phyloP scores from a whole-genome alignment of 2,888 invertebrate genomes.

The Drosophila subquinaria region DNA sequence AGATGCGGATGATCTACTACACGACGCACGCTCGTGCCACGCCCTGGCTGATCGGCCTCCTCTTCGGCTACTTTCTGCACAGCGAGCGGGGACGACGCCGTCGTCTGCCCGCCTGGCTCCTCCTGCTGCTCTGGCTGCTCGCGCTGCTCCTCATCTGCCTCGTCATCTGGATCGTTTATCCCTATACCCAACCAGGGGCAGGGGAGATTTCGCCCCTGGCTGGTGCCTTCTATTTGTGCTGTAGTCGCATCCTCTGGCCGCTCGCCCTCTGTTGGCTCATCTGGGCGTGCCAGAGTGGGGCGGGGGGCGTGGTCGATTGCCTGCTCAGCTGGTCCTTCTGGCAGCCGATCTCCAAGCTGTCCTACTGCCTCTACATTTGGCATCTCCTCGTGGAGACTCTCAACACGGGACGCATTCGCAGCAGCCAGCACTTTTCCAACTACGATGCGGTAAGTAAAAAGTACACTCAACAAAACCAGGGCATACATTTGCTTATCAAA shows the following conservation, averaged over 20 bases:
- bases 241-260: conserved; percentile 82
- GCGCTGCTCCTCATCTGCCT: conserved; percentile 51
- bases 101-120: conserved; percentile 29
- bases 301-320: conserved; percentile 73
- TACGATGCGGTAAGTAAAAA: conserved; percentile 68
- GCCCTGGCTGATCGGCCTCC: conserved; percentile 79
- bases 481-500: not conserved
- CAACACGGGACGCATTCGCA: conserved; percentile 62
- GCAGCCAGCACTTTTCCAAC: conserved; percentile 74
- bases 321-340: conserved; percentile 80
- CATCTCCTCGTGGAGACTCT: conserved; percentile 74
- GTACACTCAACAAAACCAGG: not conserved
- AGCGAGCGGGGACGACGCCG: conserved; percentile 36
- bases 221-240: conserved; percentile 50
- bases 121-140: conserved; percentile 62
- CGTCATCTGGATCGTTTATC: conserved; percentile 71
- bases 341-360: conserved; percentile 80
- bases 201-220: conserved; percentile 39
- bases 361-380: conserved; percentile 80
- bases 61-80: conserved; percentile 75
- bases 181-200: conserved; percentile 38
- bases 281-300: conserved; percentile 79
- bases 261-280: conserved; percentile 81
- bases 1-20: conserved; percentile 61
- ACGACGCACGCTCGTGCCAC: conserved; percentile 73